Percentiles rank a stretch among this genome's conserved stretches.
phyloP scores from a whole-genome alignment of 2,888 invertebrate genomes.

The Cantharis lateralis region DNA sequence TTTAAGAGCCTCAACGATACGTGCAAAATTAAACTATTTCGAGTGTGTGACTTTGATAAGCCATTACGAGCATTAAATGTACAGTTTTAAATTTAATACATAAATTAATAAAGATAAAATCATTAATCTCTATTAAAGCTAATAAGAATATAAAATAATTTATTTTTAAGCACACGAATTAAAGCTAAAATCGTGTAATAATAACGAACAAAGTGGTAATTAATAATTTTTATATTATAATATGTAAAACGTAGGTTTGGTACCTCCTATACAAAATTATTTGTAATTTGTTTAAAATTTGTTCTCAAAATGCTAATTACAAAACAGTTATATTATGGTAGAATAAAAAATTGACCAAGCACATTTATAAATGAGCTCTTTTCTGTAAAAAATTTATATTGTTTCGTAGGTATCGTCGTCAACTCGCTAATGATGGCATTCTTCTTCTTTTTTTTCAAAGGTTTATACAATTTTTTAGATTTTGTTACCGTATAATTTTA shows the following conservation, averaged over 20 bases:
- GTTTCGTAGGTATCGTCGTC: not conserved
- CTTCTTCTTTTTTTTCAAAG: not conserved
- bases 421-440: not conserved
- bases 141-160: not conserved
- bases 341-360: not conserved
- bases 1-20: not conserved
- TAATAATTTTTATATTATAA: not conserved
- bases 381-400: not conserved
- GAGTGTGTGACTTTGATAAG: not conserved
- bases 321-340: not conserved
- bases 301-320: not conserved
- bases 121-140: not conserved
- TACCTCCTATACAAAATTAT: not conserved
- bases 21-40: not conserved
- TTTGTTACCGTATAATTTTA: not conserved
- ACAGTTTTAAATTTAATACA: not conserved
- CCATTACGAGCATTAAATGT: not conserved
- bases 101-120: not conserved
- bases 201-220: not conserved
- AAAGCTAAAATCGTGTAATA: not conserved
- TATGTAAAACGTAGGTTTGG: not conserved
- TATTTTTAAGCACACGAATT: not conserved
- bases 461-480: not conserved
- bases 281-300: not conserved
- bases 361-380: not conserved